Evolutionary conservation across 2,888 invertebrate genomes (phyloP).

Genomic region (Salticus scenicus): DNA sequence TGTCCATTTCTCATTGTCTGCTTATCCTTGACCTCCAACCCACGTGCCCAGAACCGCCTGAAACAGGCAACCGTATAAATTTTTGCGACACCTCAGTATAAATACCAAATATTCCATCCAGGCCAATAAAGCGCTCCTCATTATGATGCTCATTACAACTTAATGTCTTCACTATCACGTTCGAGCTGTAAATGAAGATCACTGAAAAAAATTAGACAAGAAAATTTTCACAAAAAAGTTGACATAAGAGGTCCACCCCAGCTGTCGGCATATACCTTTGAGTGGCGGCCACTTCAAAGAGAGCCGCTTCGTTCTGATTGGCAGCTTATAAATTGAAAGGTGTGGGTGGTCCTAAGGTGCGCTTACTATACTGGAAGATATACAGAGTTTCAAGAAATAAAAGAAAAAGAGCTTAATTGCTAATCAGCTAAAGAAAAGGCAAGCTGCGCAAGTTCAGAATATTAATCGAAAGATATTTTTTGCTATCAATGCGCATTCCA

Average conservation of each 20-base stretch:
- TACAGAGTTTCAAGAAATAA: neutral
- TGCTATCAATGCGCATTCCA: neutral
- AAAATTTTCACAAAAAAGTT: slow-evolving; percentile 51
- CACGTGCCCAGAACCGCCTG: neutral
- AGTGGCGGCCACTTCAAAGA: slow-evolving; percentile 48
- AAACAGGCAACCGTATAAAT: neutral
- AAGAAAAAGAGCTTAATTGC: slow-evolving; percentile 62
- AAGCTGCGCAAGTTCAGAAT: slow-evolving; percentile 41
- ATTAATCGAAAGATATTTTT: slow-evolving; percentile 26
- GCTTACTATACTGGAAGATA: slow-evolving; percentile 49
- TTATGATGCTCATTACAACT: slow-evolving; percentile 65
- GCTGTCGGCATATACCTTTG: slow-evolving; percentile 65
- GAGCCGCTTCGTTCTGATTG: slow-evolving; percentile 56
- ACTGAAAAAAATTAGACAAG: slow-evolving; percentile 19
- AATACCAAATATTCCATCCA: slow-evolving; percentile 11
- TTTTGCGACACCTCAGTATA: neutral
- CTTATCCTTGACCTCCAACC: too few species aligned
- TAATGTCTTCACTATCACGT: slow-evolving; percentile 69
- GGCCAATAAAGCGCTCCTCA: slow-evolving; percentile 59
- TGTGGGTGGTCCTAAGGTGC: slow-evolving; percentile 66
- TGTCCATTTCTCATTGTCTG: too few species aligned
- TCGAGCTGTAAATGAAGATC: slow-evolving; percentile 53
- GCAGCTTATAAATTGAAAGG: slow-evolving; percentile 68
- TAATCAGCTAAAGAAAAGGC: slow-evolving; percentile 67
- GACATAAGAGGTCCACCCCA: slow-evolving; percentile 65